Evolutionary conservation across 53 echinoderm and acorn worm species (phyloP).

Genomic region (Echinometra lucunter): DNA sequence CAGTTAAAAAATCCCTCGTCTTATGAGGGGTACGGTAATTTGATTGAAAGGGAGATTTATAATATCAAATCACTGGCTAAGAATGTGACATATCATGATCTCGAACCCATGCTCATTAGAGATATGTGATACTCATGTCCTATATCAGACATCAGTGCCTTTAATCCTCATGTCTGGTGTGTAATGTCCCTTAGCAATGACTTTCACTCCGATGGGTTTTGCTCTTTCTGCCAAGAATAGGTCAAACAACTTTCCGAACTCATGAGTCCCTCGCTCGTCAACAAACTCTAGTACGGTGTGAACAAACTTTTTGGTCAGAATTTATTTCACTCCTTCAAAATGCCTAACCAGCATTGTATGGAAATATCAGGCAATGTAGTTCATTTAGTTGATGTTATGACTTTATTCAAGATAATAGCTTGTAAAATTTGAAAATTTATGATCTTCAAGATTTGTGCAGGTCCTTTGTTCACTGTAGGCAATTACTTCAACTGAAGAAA

Average conservation of each 20-base stretch:
- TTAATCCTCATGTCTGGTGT: background rate
- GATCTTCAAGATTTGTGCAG: background rate
- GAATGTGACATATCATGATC: background rate
- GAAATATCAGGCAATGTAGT: background rate
- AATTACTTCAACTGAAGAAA: background rate
- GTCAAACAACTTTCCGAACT: conserved; percentile 10
- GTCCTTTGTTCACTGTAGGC: background rate
- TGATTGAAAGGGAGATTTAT: too few species aligned
- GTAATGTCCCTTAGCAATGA: conserved; percentile 14
- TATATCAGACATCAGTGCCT: background rate
- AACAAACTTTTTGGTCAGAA: conserved; percentile 8
- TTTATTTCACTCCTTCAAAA: background rate
- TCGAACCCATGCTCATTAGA: background rate
- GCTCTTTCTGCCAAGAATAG: background rate
- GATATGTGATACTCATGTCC: background rate
- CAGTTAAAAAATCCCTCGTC: too few species aligned
- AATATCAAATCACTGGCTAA: too few species aligned
- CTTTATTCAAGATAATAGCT: background rate
- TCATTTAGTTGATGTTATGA: background rate
- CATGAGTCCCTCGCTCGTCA: background rate
- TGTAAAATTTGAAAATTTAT: background rate
- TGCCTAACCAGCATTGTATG: background rate
- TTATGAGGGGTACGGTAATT: too few species aligned
- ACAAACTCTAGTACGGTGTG: background rate
- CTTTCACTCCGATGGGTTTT: background rate